A percentile compares a stretch with the other conserved stretches of the same genome.
Conservation (phyloP, 2,113 vertebrate species). For the Anoura caudifer region DNA sequence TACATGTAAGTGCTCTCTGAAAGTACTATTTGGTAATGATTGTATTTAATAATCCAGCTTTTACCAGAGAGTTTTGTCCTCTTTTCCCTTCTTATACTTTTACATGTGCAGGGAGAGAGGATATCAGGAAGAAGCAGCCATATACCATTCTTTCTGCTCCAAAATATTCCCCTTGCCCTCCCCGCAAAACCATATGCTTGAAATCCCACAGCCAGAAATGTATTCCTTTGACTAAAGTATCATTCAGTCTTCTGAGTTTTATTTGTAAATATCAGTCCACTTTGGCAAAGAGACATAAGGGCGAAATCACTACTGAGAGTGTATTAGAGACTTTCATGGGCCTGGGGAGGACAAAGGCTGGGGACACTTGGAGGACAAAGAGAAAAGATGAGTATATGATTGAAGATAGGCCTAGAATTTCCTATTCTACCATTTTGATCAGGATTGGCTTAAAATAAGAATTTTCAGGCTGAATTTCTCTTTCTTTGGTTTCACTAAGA, state of each 20-base stretch:
- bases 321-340: not conserved
- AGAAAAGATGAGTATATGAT: not conserved
- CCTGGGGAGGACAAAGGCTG: not conserved
- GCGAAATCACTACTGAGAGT: not conserved
- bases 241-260: not conserved
- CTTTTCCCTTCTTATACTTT: constrained; percentile 38
- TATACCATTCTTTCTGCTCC: constrained; percentile 4
- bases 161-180: not conserved
- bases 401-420: not conserved
- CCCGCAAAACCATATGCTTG: not conserved
- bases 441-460: constrained; percentile 1
- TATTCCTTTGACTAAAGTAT: constrained; percentile 30
- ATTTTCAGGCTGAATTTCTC: not conserved
- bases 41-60: constrained; percentile 62
- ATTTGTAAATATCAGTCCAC: not conserved
- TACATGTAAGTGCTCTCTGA: constrained; percentile 40
- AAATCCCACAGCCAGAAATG: not conserved
- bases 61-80: constrained; percentile 45
- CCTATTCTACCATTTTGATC: not conserved
- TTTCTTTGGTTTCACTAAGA: constrained; percentile 34
- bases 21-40: constrained; percentile 64
- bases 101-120: constrained; percentile 25
- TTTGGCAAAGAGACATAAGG: not conserved
- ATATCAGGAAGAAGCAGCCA: not conserved
- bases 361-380: not conserved